A percentile compares a stretch with the other conserved stretches of the same genome.
Conservation (phyloP, 2,888 invertebrate genomes). For the Drosophila crucigera region DNA sequence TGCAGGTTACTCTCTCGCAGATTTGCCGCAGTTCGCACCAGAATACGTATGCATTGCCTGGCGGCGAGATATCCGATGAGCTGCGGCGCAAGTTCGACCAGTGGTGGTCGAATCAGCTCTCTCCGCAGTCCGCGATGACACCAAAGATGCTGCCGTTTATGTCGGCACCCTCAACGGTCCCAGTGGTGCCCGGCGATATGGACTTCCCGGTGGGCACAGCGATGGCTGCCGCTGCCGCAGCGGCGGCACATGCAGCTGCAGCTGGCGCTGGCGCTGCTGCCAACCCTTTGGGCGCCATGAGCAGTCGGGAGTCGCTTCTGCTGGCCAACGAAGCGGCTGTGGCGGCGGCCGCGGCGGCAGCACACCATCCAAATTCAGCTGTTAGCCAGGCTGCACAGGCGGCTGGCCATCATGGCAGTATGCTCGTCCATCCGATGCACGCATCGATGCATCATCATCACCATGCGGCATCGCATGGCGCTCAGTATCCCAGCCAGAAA, state of each 20-base stretch:
- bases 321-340: conserved; percentile 82
- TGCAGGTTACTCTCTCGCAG: conserved; percentile 92
- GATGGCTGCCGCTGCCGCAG: conserved; percentile 86
- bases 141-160: conserved; percentile 86
- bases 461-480: conserved; percentile 86
- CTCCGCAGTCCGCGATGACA: conserved; percentile 87
- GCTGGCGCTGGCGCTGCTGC: conserved; percentile 63
- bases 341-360: conserved; percentile 43
- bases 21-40: conserved; percentile 92
- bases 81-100: conserved; percentile 95
- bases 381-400: conserved; percentile 56
- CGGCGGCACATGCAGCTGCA: conserved; percentile 85
- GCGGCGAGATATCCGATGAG: conserved; percentile 92
- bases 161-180: conserved; percentile 81
- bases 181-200: conserved; percentile 82
- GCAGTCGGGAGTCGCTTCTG: conserved; percentile 78
- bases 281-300: conserved; percentile 69
- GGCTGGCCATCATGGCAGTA: conserved; percentile 76
- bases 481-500: conserved; percentile 89
- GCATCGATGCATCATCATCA: conserved; percentile 89
- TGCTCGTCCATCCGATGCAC: conserved; percentile 90
- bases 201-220: conserved; percentile 84
- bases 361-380: conserved; percentile 72
- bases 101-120: conserved; percentile 93
- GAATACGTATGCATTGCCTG: conserved; percentile 88